Base-by-base conservation (phyloP, 92 coral and sea anemone genomes). In the Palythoa grandiflora region DNA sequence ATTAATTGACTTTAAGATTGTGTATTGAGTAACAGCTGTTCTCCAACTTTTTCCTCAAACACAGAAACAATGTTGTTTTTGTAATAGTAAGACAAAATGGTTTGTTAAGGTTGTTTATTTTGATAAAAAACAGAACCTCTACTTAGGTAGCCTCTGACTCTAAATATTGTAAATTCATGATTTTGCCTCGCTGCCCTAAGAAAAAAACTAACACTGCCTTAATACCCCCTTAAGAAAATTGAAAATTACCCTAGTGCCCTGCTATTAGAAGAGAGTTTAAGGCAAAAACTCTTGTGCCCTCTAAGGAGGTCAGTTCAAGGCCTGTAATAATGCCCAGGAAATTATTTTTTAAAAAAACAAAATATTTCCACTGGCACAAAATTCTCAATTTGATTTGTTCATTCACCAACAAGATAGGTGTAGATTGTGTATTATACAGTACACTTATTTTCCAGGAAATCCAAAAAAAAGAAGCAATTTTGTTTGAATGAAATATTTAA, bases 121-220 rank as follows among this genome's bases (percentile, higher is more conserved):
- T 75, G 79, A 75, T 47, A 50, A 38, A 75, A 75, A 44, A 48
- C 79, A 75, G 79, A 75, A 17, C 28, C 60, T 0, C 79, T 44
- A 16, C 47, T 75, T 59, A 75, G 57, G 79, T 74, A 74, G 79
- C 60, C 48, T 35, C 60, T 13, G 79, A 74, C 77, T 73, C 48
- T 38, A 38, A 73, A 73, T 73, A 53, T 73, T 73, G 51, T 38
- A 73, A 73, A 73, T 73, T 73, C 77, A 73, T 73, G 77, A 73
- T 73, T 73, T 73, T 73, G 19, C 53, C 77, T 73, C 36, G 77
- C n/a, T 73, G 19, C 53, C 48, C 78, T 38, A 54, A 36, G 50
- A 36, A 73, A 73, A 68, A 73, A 73, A 73, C 51, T 73, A 73
- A 73, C 8, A 73, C 75, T 71, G 39, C 75, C 75, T 71, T 71